A percentile compares a stretch with the other conserved stretches of the same genome.
Conservation (phyloP, 1,140 invertebrate species). For the Drosophila watanabei region DNA sequence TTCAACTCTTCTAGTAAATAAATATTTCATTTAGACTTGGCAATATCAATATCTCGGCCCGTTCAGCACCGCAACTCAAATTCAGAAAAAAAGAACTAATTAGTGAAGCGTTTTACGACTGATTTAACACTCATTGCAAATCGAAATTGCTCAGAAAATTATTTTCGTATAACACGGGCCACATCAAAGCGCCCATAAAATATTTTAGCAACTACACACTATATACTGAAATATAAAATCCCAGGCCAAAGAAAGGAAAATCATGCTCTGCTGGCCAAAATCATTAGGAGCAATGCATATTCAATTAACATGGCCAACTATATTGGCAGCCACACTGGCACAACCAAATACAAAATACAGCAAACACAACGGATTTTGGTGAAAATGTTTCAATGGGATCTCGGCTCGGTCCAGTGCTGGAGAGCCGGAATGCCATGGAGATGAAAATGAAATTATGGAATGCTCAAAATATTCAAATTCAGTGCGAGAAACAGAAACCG, state of each 20-base stretch:
- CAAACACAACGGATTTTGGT: constrained; percentile 45
- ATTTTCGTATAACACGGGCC: constrained; percentile 48
- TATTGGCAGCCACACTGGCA: constrained; percentile 36
- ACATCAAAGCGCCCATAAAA: constrained; percentile 63
- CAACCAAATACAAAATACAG: constrained; percentile 38
- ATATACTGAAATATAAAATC: constrained; percentile 11
- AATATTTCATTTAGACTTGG: constrained; percentile 10
- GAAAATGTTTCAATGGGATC: constrained; percentile 59
- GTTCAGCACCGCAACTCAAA: background rate
- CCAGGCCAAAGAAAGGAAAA: constrained; percentile 32
- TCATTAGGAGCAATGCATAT: constrained; percentile 69
- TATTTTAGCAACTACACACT: constrained; percentile 21
- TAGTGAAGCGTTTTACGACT: background rate
- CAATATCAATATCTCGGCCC: background rate
- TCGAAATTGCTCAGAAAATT: constrained; percentile 14
- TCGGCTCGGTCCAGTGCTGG: constrained; percentile 35
- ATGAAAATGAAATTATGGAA: constrained; percentile 76
- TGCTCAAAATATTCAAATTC: constrained; percentile 73
- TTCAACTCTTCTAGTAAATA: constrained; percentile 6
- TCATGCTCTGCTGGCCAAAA: constrained; percentile 52
- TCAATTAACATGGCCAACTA: constrained; percentile 70
- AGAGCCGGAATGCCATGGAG: constrained; percentile 58
- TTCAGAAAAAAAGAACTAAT: constrained; percentile 5
- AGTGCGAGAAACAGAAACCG: constrained; percentile 53
- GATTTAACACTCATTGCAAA: constrained; percentile 23